Evolutionary conservation across 2,797 vertebrate genomes (phyloP).

Genomic region (Holocentrus rufus): DNA sequence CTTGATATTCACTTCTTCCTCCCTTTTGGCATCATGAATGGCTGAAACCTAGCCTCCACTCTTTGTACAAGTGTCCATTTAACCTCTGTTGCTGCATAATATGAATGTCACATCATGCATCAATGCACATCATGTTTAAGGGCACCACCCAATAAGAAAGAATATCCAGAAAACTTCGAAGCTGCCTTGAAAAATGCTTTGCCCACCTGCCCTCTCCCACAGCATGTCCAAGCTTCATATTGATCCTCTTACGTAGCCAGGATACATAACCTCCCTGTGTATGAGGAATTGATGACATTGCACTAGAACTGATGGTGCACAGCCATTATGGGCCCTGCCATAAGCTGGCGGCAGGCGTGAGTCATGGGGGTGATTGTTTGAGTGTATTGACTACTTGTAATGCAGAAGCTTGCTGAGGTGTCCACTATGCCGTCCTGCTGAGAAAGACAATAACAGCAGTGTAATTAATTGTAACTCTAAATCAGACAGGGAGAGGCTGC

Average conservation of each 20-base stretch:
- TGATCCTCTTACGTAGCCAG: not conserved
- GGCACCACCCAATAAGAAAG: not conserved
- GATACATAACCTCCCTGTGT: slow-evolving; percentile 30
- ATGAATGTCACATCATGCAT: not conserved
- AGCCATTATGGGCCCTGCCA: slow-evolving; percentile 55
- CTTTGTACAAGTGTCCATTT: slow-evolving; percentile 32
- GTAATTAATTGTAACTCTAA: slow-evolving; percentile 31
- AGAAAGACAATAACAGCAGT: slow-evolving; percentile 35
- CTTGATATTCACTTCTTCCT: slow-evolving; percentile 48
- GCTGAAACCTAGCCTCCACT: slow-evolving; percentile 38
- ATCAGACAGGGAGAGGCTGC: slow-evolving; percentile 14
- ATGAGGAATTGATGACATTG: slow-evolving; percentile 39
- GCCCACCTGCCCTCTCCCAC: not conserved
- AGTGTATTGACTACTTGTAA: slow-evolving; percentile 58
- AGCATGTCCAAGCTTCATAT: not conserved
- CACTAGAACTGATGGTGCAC: slow-evolving; percentile 58
- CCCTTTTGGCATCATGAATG: slow-evolving; percentile 39
- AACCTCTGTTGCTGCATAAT: slow-evolving; percentile 32
- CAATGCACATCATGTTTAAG: not conserved
- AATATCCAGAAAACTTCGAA: not conserved
- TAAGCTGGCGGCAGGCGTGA: slow-evolving; percentile 65
- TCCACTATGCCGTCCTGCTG: slow-evolving; percentile 26
- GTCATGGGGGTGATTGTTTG: slow-evolving; percentile 60
- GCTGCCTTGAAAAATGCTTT: not conserved
- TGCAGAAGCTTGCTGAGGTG: slow-evolving; percentile 44